Conservation (phyloP, 2,113 vertebrate genomes). For the Seriola quinqueradiata region DNA sequence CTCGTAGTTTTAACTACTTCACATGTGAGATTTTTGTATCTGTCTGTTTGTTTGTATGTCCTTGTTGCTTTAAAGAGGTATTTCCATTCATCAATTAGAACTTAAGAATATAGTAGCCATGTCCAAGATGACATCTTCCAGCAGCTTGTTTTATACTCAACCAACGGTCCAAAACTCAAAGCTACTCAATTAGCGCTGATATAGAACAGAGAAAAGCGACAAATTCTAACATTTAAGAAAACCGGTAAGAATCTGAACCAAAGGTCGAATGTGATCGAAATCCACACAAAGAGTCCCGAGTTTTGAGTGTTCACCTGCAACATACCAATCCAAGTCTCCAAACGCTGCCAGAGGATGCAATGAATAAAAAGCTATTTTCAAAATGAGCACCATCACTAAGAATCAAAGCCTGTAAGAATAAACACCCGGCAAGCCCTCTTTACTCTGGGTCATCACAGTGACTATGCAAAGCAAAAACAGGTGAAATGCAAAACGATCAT, state of each 20-base stretch:
- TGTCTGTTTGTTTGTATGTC: neutral
- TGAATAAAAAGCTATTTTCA: neutral
- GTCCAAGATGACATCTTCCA: neutral
- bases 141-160: neutral
- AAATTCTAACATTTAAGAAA: neutral
- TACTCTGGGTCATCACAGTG: conserved; percentile 24
- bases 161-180: neutral
- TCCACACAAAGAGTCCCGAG: neutral
- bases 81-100: neutral
- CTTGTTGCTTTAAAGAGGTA: neutral
- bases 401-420: neutral
- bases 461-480: conserved; percentile 57
- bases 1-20: neutral
- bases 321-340: neutral
- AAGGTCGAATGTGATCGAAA: conserved; percentile 4
- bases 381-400: neutral
- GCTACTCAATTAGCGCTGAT: neutral
- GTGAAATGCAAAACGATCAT: conserved; percentile 57
- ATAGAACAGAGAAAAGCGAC: conserved; percentile 7
- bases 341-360: neutral
- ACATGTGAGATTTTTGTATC: neutral
- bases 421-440: neutral
- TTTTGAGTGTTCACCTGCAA: neutral
- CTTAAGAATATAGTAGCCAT: neutral
- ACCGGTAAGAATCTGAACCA: neutral